Percentiles rank a stretch among this genome's conserved stretches.
Conservation (phyloP, 2,888 invertebrate genomes). For the Eumacrocentrus americanus region DNA sequence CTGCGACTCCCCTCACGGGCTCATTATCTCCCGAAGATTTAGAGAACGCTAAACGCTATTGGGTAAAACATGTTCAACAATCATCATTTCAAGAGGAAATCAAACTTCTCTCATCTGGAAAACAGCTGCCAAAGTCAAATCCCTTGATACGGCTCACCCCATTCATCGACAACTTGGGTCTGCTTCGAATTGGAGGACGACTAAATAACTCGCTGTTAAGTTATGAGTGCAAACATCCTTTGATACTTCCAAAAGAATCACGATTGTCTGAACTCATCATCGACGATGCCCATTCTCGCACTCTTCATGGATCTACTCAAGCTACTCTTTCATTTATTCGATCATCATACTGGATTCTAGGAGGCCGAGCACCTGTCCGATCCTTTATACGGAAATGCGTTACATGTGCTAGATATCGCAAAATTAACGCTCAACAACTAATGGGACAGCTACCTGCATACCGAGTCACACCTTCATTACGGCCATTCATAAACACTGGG, state of each 20-base stretch:
- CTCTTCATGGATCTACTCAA: slow-evolving; percentile 13
- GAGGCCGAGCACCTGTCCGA: slow-evolving; percentile 24
- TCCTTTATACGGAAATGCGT: slow-evolving; percentile 31
- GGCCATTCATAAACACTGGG: slow-evolving; percentile 31
- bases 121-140: too few relatives aligned
- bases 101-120: too few relatives aligned
- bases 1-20: too few relatives aligned
- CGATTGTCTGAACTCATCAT: neutral
- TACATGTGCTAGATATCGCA: slow-evolving; percentile 32
- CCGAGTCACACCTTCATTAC: slow-evolving; percentile 29
- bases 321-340: slow-evolving; percentile 18
- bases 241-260: neutral
- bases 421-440: slow-evolving; percentile 27
- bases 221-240: slow-evolving; percentile 2
- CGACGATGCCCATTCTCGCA: neutral
- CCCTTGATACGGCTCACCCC: too few relatives aligned
- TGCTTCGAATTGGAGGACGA: slow-evolving; percentile 30
- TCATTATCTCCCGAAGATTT: too few relatives aligned
- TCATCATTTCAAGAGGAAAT: too few relatives aligned
- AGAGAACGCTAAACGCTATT: too few relatives aligned
- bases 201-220: slow-evolving; percentile 14
- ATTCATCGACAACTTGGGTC: too few relatives aligned
- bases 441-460: slow-evolving; percentile 37
- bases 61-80: too few relatives aligned
- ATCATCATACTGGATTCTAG: slow-evolving; percentile 34